phyloP scores from a whole-genome alignment of 2,113 vertebrate genomes.

The Serilophus lunatus region DNA sequence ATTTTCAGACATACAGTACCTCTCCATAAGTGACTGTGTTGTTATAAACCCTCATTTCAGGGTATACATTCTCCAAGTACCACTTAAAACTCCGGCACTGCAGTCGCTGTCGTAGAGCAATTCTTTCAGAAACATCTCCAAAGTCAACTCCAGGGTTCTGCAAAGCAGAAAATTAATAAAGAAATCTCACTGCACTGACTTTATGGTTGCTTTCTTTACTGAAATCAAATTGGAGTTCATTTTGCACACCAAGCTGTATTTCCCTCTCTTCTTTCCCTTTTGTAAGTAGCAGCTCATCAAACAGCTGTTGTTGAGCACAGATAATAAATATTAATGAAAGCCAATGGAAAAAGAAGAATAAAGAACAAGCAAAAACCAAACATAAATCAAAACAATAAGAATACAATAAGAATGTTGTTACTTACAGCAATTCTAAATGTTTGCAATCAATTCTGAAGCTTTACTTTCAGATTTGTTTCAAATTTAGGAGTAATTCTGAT shows the following conservation, averaged over 20 bases:
- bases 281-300: constrained; percentile 2
- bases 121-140: constrained; percentile 91
- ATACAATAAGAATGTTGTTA: not conserved
- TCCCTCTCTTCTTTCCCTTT: not conserved
- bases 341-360: not conserved
- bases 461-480: not conserved
- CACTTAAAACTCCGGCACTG: constrained; percentile 94
- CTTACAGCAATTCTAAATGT: not conserved
- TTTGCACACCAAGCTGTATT: not conserved
- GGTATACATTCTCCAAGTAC: constrained; percentile 97
- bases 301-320: not conserved
- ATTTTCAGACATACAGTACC: constrained; percentile 72
- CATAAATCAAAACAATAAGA: not conserved
- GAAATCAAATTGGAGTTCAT: not conserved
- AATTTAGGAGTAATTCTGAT: not conserved
- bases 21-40: constrained; percentile 97
- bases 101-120: constrained; percentile 87
- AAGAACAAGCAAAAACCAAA: not conserved
- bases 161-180: not conserved
- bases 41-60: constrained; percentile 96
- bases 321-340: constrained; percentile 51
- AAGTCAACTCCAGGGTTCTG: constrained; percentile 97
- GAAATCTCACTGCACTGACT: not conserved
- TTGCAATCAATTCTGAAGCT: constrained; percentile 28
- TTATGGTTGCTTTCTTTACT: not conserved